phyloP scores from a whole-genome alignment of 92 coral and sea anemone genomes.

The Porites cylindrica region DNA sequence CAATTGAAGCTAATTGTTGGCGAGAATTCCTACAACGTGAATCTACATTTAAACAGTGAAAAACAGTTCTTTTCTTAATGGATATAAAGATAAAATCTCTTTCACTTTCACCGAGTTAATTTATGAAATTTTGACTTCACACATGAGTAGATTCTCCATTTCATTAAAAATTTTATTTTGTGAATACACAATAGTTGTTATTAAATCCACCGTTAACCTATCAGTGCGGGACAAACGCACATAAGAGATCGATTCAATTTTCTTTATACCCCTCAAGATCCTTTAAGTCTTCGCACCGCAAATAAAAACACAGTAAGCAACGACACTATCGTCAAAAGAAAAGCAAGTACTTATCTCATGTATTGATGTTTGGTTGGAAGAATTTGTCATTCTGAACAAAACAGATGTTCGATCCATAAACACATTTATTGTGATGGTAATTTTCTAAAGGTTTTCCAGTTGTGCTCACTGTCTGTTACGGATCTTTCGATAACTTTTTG shows the following conservation, averaged over 20 bases:
- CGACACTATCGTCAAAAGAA: too few relatives aligned
- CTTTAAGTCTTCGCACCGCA: neutral
- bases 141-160: neutral
- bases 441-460: neutral
- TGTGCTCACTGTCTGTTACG: too few relatives aligned
- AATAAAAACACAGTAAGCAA: neutral
- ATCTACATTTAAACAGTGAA: neutral
- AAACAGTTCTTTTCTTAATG: neutral
- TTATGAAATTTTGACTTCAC: neutral
- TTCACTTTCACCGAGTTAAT: neutral
- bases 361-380: neutral
- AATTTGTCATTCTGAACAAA: neutral
- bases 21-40: neutral
- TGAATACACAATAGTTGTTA: neutral
- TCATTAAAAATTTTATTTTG: neutral
- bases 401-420: neutral
- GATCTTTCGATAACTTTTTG: too few relatives aligned
- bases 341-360: too few relatives aligned
- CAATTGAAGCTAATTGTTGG: neutral
- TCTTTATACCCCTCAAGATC: too few relatives aligned
- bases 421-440: constrained; percentile 26
- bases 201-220: constrained; percentile 2
- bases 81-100: neutral
- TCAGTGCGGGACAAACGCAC: neutral
- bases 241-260: too few relatives aligned